These are phyloP conservation scores for Scolopax rusticola DNA, from an alignment of 2,797 vertebrate species.

Conservation along the genomic window DNA sequence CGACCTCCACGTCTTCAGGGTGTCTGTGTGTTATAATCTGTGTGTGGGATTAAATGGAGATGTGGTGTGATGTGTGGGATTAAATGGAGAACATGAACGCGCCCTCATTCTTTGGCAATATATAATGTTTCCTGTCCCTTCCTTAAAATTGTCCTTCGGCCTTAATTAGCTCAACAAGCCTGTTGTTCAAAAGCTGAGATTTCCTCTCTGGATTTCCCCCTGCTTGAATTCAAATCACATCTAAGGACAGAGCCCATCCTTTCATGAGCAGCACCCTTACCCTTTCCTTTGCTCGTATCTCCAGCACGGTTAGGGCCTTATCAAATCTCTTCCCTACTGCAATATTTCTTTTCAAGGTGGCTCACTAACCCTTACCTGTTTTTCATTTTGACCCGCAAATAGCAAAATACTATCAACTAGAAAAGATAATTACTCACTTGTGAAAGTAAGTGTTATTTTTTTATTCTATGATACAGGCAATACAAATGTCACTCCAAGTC, in stretches of 20 bases:
- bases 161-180: slow-evolving; percentile 31
- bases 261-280: slow-evolving; percentile 58
- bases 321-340: slow-evolving; percentile 53
- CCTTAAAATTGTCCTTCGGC: slow-evolving; percentile 37
- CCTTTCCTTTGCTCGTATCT: slow-evolving; percentile 50
- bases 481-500: slow-evolving; percentile 75
- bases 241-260: slow-evolving; percentile 27
- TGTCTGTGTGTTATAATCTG: not conserved
- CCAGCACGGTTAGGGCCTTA: slow-evolving; percentile 30
- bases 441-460: slow-evolving; percentile 75
- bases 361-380: slow-evolving; percentile 70
- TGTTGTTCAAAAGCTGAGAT: slow-evolving; percentile 44
- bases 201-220: slow-evolving; percentile 33
- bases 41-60: not conserved
- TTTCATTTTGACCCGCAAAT: slow-evolving; percentile 77
- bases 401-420: slow-evolving; percentile 74
- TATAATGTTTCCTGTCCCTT: not conserved
- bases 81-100: not conserved
- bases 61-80: not conserved
- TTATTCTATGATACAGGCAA: slow-evolving; percentile 62
- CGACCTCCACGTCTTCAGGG: not conserved
- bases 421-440: slow-evolving; percentile 79
- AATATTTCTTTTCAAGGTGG: slow-evolving; percentile 63
- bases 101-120: not conserved
- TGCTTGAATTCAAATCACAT: slow-evolving; percentile 50